These are phyloP conservation scores for Drosophila obscura DNA, from an alignment of 1,140 invertebrate species.

Conservation along the genomic window DNA sequence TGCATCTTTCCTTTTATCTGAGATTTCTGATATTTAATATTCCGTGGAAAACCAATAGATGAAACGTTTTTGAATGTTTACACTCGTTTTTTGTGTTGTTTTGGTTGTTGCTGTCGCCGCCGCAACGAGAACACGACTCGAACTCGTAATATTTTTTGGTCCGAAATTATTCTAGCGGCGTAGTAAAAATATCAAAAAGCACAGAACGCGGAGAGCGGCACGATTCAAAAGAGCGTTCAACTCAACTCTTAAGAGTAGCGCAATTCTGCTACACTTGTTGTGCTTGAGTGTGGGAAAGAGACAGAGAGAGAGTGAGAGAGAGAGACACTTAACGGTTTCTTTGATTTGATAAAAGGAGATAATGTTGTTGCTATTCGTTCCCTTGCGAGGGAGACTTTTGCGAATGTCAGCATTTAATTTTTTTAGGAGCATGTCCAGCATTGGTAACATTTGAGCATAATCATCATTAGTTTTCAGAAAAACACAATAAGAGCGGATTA, in stretches of 20 bases:
- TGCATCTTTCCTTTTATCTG: constrained; percentile 34
- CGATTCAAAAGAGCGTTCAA: constrained; percentile 4
- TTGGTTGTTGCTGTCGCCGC: constrained; percentile 42
- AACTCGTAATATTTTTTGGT: constrained; percentile 59
- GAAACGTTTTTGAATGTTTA: constrained; percentile 10
- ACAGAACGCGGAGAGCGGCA: constrained; percentile 22
- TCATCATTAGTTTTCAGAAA: too few species aligned
- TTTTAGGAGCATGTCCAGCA: too few species aligned
- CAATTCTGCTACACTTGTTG: background rate
- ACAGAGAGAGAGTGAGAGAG: background rate
- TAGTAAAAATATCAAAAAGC: constrained; percentile 59
- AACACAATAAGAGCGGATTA: too few species aligned
- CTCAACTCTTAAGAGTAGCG: constrained; percentile 15
- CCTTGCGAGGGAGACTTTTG: constrained; percentile 30
- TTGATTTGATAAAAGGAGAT: constrained; percentile 8
- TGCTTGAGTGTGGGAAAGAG: background rate
- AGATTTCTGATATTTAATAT: constrained; percentile 4
- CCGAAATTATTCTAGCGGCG: constrained; percentile 78
- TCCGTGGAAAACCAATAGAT: background rate
- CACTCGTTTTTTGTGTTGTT: constrained; percentile 28
- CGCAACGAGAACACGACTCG: constrained; percentile 64
- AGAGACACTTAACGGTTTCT: constrained; percentile 41
- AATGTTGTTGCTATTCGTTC: constrained; percentile 18
- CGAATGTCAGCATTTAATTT: constrained; percentile 38
- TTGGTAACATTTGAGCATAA: too few species aligned